A percentile compares a stretch with the other conserved stretches of the same genome.
Evolutionary conservation across 2,888 invertebrate species (phyloP).

Genomic region (Actias luna): DNA sequence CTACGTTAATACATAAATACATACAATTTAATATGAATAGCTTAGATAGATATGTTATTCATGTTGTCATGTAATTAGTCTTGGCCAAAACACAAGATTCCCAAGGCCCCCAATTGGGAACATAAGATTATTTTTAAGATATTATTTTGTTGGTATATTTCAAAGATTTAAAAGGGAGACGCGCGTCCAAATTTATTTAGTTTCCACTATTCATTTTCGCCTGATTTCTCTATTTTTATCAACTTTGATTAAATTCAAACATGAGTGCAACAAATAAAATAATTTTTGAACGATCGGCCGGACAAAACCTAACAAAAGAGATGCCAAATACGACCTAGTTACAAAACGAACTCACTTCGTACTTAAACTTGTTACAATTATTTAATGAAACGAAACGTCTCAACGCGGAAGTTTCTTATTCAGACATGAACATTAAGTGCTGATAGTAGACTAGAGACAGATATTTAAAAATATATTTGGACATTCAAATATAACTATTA

Average conservation of each 20-base stretch:
- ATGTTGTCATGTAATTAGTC: too few species aligned
- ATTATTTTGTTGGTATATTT: too few species aligned
- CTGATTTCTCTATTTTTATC: not conserved
- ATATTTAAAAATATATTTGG: not conserved
- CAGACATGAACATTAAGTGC: slow-evolving; percentile 29
- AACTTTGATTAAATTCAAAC: not conserved
- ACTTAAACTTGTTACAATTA: slow-evolving; percentile 59
- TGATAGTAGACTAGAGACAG: slow-evolving; percentile 9
- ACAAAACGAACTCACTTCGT: slow-evolving; percentile 34
- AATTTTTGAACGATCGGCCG: not conserved
- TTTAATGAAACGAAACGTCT: slow-evolving; percentile 54
- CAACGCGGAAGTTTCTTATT: slow-evolving; percentile 67
- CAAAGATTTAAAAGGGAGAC: too few species aligned
- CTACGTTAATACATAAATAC: too few species aligned
- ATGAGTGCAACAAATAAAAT: not conserved
- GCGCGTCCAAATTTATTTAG: not conserved
- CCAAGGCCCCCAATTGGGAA: too few species aligned
- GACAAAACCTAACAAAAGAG: not conserved
- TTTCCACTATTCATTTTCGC: not conserved
- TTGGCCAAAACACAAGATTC: too few species aligned
- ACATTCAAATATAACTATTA: not conserved
- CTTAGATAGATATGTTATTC: too few species aligned
- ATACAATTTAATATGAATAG: too few species aligned
- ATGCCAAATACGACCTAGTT: slow-evolving; percentile 34
- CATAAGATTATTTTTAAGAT: too few species aligned